phyloP scores from a whole-genome alignment of 2,888 invertebrate species.

The Megaustenia siamemsis region DNA sequence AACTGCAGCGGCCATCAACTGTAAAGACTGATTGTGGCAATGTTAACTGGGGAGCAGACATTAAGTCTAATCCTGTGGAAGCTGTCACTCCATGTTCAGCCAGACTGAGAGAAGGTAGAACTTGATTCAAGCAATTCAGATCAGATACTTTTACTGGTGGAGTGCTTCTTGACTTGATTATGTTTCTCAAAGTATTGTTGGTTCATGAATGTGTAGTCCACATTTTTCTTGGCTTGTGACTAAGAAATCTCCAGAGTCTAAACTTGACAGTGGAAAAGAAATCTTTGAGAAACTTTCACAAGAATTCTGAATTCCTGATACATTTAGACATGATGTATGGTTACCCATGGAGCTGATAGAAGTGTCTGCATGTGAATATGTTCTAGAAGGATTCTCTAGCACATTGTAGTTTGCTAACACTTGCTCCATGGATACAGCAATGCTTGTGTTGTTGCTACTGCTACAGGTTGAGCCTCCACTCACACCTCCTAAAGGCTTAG shows the following conservation, averaged over 20 bases:
- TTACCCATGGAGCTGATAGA: neutral
- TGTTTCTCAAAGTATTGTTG: too few species aligned
- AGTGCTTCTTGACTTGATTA: too few species aligned
- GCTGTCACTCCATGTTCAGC: neutral
- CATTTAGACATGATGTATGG: neutral
- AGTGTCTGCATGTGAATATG: neutral
- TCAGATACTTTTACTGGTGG: too few species aligned
- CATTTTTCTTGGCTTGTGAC: neutral
- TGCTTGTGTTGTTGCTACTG: too few species aligned
- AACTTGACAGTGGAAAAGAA: neutral
- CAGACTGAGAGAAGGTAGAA: neutral
- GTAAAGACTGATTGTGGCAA: neutral
- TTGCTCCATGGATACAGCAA: neutral
- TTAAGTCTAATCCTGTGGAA: neutral
- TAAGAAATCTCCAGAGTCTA: neutral
- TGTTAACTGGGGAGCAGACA: too few species aligned
- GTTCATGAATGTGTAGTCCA: too few species aligned
- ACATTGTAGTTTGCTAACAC: neutral
- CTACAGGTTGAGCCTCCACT: too few species aligned
- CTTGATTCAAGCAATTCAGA: too few species aligned
- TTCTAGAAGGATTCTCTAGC: neutral
- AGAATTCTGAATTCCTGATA: neutral
- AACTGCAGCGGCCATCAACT: neutral
- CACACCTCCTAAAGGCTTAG: too few species aligned
- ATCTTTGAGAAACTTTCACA: neutral